Conservation (phyloP, 2,797 vertebrate species). For the Intellagama lesueurii region DNA sequence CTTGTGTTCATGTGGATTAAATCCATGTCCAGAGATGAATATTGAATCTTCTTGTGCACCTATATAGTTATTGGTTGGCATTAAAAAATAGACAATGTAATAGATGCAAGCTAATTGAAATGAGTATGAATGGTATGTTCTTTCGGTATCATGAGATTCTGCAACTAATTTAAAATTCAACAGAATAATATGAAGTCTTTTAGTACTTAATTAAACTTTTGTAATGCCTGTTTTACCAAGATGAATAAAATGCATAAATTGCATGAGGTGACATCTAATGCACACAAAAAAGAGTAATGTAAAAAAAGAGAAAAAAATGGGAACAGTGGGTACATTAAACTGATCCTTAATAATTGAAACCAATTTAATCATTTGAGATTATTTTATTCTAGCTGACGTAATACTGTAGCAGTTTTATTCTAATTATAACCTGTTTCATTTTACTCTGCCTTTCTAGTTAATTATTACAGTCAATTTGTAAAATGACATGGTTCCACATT, state of each 20-base stretch:
- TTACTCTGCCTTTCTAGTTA: conserved; percentile 88
- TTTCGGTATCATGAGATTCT: conserved; percentile 77
- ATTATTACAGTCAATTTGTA: conserved; percentile 93
- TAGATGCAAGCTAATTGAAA: conserved; percentile 80
- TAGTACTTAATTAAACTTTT: conserved; percentile 87
- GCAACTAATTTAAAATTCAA: conserved; percentile 84
- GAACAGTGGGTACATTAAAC: conserved; percentile 86
- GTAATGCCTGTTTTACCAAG: conserved; percentile 85
- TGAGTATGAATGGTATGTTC: conserved; percentile 75
- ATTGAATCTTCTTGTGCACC: conserved; percentile 3
- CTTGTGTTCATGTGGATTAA: conserved; percentile 54
- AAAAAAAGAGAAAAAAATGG: conserved; percentile 77
- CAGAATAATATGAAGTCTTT: conserved; percentile 84
- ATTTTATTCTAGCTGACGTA: conserved; percentile 87
- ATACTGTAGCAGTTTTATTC: conserved; percentile 87
- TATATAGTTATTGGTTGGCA: conserved; percentile 67
- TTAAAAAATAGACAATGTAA: conserved; percentile 68
- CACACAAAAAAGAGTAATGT: conserved; percentile 84
- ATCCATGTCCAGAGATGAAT: conserved; percentile 34
- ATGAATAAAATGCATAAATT: conserved; percentile 86
- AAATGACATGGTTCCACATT: conserved; percentile 89
- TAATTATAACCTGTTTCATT: conserved; percentile 90
- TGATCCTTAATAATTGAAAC: conserved; percentile 88
- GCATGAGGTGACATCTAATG: conserved; percentile 83
- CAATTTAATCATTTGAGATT: conserved; percentile 86